phyloP scores from a whole-genome alignment of 2,797 vertebrate species.

The Mastacembelus armatus region DNA sequence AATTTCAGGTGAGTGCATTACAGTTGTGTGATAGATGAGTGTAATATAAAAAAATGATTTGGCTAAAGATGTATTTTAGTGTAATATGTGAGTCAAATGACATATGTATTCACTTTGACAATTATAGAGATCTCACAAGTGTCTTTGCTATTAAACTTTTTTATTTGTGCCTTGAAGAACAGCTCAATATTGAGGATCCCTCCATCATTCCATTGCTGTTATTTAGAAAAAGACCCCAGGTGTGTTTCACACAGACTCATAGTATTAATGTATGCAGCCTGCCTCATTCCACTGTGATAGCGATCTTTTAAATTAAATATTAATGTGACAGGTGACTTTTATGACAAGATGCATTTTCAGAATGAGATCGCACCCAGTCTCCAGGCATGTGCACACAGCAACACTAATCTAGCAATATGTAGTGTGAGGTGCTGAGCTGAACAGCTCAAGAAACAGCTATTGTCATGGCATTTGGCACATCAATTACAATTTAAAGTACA shows the following conservation, averaged over 20 bases:
- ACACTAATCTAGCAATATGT: not conserved
- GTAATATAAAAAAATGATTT: not conserved
- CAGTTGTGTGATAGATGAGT: not conserved
- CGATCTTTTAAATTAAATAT: slow-evolving; percentile 58
- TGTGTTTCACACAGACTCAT: no score
- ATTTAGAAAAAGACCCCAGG: not conserved
- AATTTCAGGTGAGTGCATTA: not conserved
- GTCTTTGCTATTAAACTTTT: no score
- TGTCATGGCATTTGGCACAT: slow-evolving; percentile 1
- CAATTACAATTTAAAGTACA: no score
- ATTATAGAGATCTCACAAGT: not conserved
- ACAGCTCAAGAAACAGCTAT: not conserved
- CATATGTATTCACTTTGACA: not conserved
- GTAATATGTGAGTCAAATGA: no score
- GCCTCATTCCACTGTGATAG: slow-evolving; percentile 28
- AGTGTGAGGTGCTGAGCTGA: slow-evolving; percentile 5
- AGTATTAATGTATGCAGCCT: slow-evolving; percentile 22
- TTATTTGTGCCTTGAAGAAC: not conserved
- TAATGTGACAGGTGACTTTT: slow-evolving; percentile 50
- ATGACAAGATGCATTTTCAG: slow-evolving; percentile 55
- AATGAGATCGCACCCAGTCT: slow-evolving; percentile 7
- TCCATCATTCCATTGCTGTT: not conserved
- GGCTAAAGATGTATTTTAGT: not conserved
- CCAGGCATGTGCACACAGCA: slow-evolving; percentile 12
- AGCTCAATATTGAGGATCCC: not conserved